Evolutionary conservation across 2,888 invertebrate species (phyloP).

Genomic region (Lysandra bellargus): DNA sequence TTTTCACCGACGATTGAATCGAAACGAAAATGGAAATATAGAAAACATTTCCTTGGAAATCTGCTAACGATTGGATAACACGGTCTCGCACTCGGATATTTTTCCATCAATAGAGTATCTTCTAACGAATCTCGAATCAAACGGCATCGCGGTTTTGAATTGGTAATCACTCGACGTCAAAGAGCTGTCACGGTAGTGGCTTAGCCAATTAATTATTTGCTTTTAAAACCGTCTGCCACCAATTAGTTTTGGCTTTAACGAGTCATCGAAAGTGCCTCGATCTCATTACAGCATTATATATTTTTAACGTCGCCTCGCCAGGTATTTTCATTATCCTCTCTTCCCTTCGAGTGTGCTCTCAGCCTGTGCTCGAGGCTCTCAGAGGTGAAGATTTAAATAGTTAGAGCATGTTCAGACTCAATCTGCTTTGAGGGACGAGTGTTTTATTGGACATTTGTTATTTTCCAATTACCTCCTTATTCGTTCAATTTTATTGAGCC

Average conservation of each 20-base stretch:
- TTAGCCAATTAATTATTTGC: constrained; percentile 55
- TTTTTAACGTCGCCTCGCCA: constrained; percentile 41
- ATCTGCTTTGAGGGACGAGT: constrained; percentile 22
- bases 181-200: constrained; percentile 57
- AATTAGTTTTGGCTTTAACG: constrained; percentile 55
- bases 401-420: constrained; percentile 30
- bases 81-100: constrained; percentile 35
- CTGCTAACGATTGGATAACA: constrained; percentile 36
- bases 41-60: constrained; percentile 24
- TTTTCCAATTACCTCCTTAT: constrained; percentile 26
- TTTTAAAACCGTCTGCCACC: constrained; percentile 51
- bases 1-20: neutral
- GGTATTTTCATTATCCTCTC: constrained; percentile 30
- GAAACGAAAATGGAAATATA: constrained; percentile 9
- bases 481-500: constrained; percentile 9
- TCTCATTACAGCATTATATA: constrained; percentile 48
- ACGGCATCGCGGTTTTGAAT: constrained; percentile 66
- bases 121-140: constrained; percentile 68
- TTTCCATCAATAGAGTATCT: constrained; percentile 50
- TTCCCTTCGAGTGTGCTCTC: neutral
- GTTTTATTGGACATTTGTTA: constrained; percentile 31
- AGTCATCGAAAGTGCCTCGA: constrained; percentile 45
- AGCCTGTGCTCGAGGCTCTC: constrained; percentile 10
- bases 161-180: constrained; percentile 74
- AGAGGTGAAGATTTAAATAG: constrained; percentile 29